Evolutionary conservation across 2,888 invertebrate species (phyloP).

Genomic region (Zeuzera pyrina): DNA sequence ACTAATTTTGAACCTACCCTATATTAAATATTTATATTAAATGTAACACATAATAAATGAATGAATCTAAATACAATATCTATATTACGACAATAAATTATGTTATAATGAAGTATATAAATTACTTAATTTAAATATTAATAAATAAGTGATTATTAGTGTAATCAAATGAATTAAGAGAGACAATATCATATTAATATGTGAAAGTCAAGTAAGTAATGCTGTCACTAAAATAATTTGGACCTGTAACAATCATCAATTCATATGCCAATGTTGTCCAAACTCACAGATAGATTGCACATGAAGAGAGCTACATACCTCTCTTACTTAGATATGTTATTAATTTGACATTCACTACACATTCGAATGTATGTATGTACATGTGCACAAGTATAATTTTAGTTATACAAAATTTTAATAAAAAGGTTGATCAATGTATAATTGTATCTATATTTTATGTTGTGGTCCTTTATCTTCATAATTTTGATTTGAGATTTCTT

Average conservation of each 20-base stretch:
- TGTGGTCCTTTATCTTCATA: slow-evolving; percentile 55
- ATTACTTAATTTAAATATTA: slow-evolving; percentile 69
- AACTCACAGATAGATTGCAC: too few species aligned
- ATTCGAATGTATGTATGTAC: slow-evolving; percentile 22
- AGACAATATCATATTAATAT: slow-evolving; percentile 43
- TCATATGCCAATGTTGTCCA: too few species aligned
- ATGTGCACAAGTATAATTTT: slow-evolving; percentile 38
- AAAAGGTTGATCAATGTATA: slow-evolving; percentile 68
- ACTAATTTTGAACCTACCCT: slow-evolving; percentile 66
- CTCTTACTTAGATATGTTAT: background rate
- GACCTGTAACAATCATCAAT: too few species aligned
- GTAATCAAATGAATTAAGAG: slow-evolving; percentile 62
- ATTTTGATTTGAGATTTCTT: slow-evolving; percentile 37
- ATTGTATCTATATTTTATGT: slow-evolving; percentile 31
- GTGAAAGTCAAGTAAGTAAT: background rate
- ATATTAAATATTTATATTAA: slow-evolving; percentile 48
- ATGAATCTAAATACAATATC: slow-evolving; percentile 63
- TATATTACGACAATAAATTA: slow-evolving; percentile 69
- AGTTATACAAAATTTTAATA: slow-evolving; percentile 45
- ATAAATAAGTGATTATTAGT: slow-evolving; percentile 68
- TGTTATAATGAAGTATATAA: slow-evolving; percentile 60
- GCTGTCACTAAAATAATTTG: too few species aligned
- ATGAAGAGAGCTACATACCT: background rate
- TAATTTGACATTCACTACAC: slow-evolving; percentile 16
- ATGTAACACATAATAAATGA: slow-evolving; percentile 65